Conservation (phyloP, 2,888 invertebrate genomes). For the Heteromurus nitidus region DNA sequence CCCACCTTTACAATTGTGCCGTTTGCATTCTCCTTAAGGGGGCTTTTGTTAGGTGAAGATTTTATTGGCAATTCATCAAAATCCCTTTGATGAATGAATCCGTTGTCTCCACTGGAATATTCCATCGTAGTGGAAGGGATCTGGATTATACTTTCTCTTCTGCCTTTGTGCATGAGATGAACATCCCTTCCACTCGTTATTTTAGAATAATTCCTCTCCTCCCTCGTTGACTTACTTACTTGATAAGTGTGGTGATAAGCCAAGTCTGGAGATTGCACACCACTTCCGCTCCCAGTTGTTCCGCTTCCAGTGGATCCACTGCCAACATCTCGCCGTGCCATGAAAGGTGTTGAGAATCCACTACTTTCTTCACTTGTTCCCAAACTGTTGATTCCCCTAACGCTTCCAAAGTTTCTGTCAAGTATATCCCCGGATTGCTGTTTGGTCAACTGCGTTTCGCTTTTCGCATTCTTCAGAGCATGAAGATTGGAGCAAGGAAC, state of each 20-base stretch:
- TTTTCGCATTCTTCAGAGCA: constrained; percentile 27
- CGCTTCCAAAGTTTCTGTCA: constrained; percentile 49
- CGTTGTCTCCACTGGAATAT: background rate
- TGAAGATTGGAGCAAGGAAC: background rate
- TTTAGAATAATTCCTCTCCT: constrained; percentile 36
- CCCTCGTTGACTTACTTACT: constrained; percentile 24
- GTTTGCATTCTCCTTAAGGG: no score
- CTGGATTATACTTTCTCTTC: background rate
- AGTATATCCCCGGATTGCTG: constrained; percentile 31
- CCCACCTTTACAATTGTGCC: background rate
- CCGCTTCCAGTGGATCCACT: constrained; percentile 55
- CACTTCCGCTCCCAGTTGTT: constrained; percentile 57
- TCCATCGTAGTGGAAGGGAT: no score
- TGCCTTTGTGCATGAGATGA: background rate
- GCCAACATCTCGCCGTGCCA: constrained; percentile 22
- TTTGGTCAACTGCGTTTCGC: constrained; percentile 39
- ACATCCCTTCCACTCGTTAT: constrained; percentile 44
- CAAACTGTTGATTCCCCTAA: constrained; percentile 28
- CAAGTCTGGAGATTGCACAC: constrained; percentile 50
- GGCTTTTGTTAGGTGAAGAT: constrained; percentile 9
- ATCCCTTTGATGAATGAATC: constrained; percentile 48
- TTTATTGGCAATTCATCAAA: constrained; percentile 64
- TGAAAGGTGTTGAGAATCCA: constrained; percentile 52
- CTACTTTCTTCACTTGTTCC: constrained; percentile 59
- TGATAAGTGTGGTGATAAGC: constrained; percentile 36